A percentile compares a stretch with the other conserved stretches of the same genome.
Evolutionary conservation across 2,113 vertebrate genomes (phyloP).

Genomic region (Chaenogobius annularis): DNA sequence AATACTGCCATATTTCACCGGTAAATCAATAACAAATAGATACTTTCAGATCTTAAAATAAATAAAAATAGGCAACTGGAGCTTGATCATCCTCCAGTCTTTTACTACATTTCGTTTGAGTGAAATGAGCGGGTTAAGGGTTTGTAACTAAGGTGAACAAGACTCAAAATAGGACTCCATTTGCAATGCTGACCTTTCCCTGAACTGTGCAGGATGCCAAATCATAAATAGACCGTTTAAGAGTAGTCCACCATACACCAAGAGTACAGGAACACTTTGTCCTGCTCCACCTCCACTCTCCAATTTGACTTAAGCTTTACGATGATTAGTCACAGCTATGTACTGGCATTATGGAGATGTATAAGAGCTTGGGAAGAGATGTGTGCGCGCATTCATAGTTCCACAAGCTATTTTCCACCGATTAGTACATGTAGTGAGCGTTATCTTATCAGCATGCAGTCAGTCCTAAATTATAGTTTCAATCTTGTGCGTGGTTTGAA

Average conservation of each 20-base stretch:
- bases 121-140: neutral
- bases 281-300: constrained; percentile 21
- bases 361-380: no score
- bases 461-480: no score
- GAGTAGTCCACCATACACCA: constrained; percentile 35
- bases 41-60: neutral
- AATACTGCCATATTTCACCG: neutral
- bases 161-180: constrained; percentile 28
- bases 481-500: no score
- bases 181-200: constrained; percentile 46
- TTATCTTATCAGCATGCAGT: no score
- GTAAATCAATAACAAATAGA: neutral
- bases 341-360: neutral
- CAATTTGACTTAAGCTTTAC: constrained; percentile 20
- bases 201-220: constrained; percentile 51
- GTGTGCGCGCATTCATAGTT: no score
- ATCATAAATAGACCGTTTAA: constrained; percentile 52
- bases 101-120: neutral
- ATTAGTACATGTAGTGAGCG: no score
- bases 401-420: no score
- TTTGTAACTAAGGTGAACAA: constrained; percentile 23
- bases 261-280: constrained; percentile 35
- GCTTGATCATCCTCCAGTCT: neutral
- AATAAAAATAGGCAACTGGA: neutral
- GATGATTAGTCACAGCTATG: neutral